Evolutionary conservation across 2,888 invertebrate species (phyloP).

Genomic region (Hydraecia micacea): DNA sequence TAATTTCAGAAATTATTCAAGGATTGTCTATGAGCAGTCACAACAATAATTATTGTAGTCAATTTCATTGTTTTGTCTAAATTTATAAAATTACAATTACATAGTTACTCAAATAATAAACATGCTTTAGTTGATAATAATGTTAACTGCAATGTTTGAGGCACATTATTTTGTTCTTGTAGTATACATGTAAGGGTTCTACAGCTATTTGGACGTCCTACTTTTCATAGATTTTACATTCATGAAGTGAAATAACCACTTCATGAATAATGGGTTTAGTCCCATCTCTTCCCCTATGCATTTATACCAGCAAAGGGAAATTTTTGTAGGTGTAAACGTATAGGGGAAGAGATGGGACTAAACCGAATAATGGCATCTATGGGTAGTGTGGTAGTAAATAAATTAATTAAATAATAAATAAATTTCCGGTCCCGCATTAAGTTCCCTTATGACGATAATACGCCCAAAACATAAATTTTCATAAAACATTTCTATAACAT

Average conservation of each 20-base stretch:
- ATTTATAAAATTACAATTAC: neutral
- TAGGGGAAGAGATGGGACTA: too few relatives aligned
- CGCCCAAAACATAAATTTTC: neutral
- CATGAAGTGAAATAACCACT: neutral
- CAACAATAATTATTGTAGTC: constrained; percentile 18
- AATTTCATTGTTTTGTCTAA: constrained; percentile 41
- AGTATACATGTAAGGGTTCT: neutral
- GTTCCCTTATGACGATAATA: neutral
- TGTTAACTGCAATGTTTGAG: constrained; percentile 13
- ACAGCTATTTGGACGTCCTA: neutral
- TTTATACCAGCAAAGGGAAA: too few relatives aligned
- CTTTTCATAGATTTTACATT: neutral
- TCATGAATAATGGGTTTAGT: too few relatives aligned
- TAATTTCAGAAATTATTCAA: neutral
- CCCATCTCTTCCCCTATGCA: too few relatives aligned
- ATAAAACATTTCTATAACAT: too few relatives aligned
- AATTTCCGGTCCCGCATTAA: constrained; percentile 20
- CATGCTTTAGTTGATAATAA: constrained; percentile 34
- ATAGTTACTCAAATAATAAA: constrained; percentile 28
- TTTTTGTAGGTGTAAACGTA: too few relatives aligned
- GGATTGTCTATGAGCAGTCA: neutral
- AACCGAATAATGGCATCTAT: too few relatives aligned
- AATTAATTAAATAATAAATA: too few relatives aligned
- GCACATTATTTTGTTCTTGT: neutral
- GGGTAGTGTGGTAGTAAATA: too few relatives aligned